Base-by-base conservation (phyloP, 2,888 invertebrate genomes). In the Salticus scenicus region DNA sequence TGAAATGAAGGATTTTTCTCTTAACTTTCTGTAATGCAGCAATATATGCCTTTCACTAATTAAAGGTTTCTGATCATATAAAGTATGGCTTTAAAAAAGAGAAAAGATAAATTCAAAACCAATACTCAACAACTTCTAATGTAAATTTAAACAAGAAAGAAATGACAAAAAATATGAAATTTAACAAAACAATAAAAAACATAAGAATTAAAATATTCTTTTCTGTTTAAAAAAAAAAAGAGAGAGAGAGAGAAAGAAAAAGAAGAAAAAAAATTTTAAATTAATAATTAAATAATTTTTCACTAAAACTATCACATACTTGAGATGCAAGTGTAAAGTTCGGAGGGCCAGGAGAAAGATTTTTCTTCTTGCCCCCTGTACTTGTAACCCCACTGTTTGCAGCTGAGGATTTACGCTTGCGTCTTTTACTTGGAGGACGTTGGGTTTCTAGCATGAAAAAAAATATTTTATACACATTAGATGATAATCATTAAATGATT, bases 321-420 rank as follows among this genome's bases (percentile, higher is more conserved):
- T 97, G 97, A 88, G 96, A 96, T 89, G 98, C 97, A 91, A 98
- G 94, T 89, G 97, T 97, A 93, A 98, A 98, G 93, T 96, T 97
- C 90, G 97, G 91, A 33, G 92, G 98, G 91, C 98, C 98, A 88
- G 98, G 98, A 66, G 98, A 98, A 90, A 98, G 93, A 91, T 98
- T 88, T 77, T 88, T 89, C 85, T 89, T 89, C 67, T 89, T 89
- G 73, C 88, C 89, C 66, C 76, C 83, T 88, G 89, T 87, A 84
- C 89, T 88, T 87, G 89, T 96, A 71, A 94, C 94, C 82, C 91
- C 74, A 67, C 82, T 91, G 70, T 96, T 96, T 12, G 96, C 96
- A 89, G 95, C 94, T 90, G 97, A 97, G 82, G 96, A 97, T 93
- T 98, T 98, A 92, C 98, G 94, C 94, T 98, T 98, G 93, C 98